Evolutionary conservation across 2,797 vertebrate species (phyloP), one percentile per base, ranked within the genome.

Genomic region (Mormyrops boulengeri): DNA sequence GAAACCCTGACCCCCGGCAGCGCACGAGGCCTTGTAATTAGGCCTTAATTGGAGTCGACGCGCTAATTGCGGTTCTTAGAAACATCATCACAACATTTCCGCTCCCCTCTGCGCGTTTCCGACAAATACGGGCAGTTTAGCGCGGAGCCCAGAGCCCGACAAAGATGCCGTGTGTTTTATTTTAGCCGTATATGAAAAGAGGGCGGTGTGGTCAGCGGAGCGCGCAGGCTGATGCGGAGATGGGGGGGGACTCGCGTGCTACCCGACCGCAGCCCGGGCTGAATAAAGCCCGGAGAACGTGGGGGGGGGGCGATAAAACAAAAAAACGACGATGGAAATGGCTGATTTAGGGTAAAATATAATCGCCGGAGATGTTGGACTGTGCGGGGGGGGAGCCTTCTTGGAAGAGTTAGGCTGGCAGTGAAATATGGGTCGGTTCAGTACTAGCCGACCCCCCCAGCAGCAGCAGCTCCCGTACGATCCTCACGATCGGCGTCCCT

Each of bases 361-460:
- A 9, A 52, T 12, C 6, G 82, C 82, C 17, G 19, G 7, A 50
- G 44, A 85, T 17, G 9, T n/a, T 49, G 0, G 2, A 1, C 0
- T 49, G 30, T 82, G 62, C 2, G 34, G 26, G 11, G 50, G 55
- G 38, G 84, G 0, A 86, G 26, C 4, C 41, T 17, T 55, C 82
- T 22, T 85, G 57, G 55, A 41, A 52, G 80, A 85, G 52, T 34
- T 84, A 34, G 80, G 80, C 55, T 50, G 85, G 80, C 80, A 49
- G 26, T 90, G 92, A 93, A 89, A 95, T 95, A 93, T 95, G 93
- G 95, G 94, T 96, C 95, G 95, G 92, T 91, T 91, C 92, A 91
- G 94, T 94, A 93, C 94, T 92, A 90, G 8, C 93, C 89, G 92
- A 94, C 90, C 93, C 90, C 60, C 66, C 26, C 30, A 41, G 89